These are phyloP conservation scores for Conomelus anceps DNA, from an alignment of 2,888 invertebrate genomes.

Conservation along the genomic window DNA sequence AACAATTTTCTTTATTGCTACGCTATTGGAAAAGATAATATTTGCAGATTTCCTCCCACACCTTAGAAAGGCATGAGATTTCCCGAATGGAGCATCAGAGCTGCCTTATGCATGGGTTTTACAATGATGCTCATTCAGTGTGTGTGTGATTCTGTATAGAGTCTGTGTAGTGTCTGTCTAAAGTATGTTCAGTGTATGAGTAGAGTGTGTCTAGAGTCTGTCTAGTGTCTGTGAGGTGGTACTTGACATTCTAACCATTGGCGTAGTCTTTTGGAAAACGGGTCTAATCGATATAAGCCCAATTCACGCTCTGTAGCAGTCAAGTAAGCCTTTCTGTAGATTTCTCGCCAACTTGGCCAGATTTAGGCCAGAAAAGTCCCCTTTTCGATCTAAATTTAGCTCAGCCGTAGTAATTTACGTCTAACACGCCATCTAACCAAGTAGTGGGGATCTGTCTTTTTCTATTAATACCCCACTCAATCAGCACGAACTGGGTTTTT, in stretches of 20 bases:
- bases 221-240: not conserved
- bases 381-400: not conserved
- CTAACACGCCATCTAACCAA: not conserved
- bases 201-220: not conserved
- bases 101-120: not conserved
- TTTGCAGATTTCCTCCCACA: not conserved
- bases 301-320: not conserved
- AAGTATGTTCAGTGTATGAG: no score
- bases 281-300: not conserved
- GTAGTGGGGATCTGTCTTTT: not conserved
- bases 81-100: not conserved
- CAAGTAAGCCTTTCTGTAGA: not conserved
- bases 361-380: not conserved
- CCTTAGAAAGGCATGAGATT: not conserved
- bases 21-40: not conserved
- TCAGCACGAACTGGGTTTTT: not conserved
- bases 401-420: not conserved
- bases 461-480: not conserved
- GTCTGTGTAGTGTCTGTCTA: not conserved
- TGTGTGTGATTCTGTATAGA: not conserved
- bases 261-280: not conserved
- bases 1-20: not conserved
- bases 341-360: no score
- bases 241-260: not conserved
- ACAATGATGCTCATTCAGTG: not conserved